Evolutionary conservation across 1,140 invertebrate species (phyloP).

Genomic region (Drosophila pseudoobscura): DNA sequence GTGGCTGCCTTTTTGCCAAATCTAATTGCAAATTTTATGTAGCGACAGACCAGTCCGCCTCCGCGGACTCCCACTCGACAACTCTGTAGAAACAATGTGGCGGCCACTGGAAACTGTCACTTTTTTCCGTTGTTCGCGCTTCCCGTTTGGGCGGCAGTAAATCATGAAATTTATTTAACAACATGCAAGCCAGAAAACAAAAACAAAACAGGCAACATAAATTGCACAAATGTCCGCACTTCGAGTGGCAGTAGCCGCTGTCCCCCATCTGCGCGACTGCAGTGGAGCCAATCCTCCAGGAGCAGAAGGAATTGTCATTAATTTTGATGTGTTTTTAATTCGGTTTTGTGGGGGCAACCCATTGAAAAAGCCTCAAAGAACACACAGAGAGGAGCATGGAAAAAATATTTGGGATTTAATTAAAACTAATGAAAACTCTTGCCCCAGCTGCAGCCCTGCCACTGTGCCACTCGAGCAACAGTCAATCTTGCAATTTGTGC

Average conservation of each 20-base stretch:
- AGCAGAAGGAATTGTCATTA: slow-evolving; percentile 48
- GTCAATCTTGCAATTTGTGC: slow-evolving; percentile 72
- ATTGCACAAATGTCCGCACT: slow-evolving; percentile 61
- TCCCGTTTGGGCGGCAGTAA: slow-evolving; percentile 64
- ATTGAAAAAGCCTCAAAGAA: slow-evolving; percentile 68
- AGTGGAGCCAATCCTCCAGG: not conserved
- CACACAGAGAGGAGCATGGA: slow-evolving; percentile 33
- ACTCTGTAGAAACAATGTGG: slow-evolving; percentile 61
- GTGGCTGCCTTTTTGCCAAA: slow-evolving; percentile 70
- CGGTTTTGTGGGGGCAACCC: slow-evolving; percentile 59
- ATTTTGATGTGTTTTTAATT: slow-evolving; percentile 78
- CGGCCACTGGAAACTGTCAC: slow-evolving; percentile 37
- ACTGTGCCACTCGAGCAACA: slow-evolving; percentile 18
- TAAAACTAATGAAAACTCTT: slow-evolving; percentile 81
- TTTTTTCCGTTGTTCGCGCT: slow-evolving; percentile 35
- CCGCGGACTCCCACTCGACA: slow-evolving; percentile 45
- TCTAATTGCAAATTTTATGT: slow-evolving; percentile 81
- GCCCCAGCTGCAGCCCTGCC: slow-evolving; percentile 7
- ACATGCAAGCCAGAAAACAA: slow-evolving; percentile 37
- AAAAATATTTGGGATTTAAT: slow-evolving; percentile 74
- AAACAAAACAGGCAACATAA: slow-evolving; percentile 56
- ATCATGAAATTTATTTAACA: slow-evolving; percentile 72
- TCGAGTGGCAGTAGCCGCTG: slow-evolving; percentile 46
- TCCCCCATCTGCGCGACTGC: not conserved
- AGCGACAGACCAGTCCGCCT: slow-evolving; percentile 29